Base-by-base conservation (phyloP, 2,888 invertebrate species). In the Torymus tubicola region DNA sequence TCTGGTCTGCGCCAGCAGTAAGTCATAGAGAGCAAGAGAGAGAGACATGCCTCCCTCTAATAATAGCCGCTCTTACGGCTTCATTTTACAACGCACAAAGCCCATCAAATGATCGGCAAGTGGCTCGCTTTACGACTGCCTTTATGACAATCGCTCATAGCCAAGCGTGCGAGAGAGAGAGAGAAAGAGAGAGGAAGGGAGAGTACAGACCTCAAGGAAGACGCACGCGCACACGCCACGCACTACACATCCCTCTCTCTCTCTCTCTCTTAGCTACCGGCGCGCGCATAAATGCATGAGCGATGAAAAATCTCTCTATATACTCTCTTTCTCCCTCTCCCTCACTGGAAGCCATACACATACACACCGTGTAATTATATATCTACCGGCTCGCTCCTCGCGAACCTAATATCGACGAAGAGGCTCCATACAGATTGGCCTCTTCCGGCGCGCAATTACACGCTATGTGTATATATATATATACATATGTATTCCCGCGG, bases 11-110 rank as follows among this genome's bases (percentile, higher is more conserved):
- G 73, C 24, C 65, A 24, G 73, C 77, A 58, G 69, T 77, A 73
- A 81, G 77, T 81, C 77, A 77, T 64, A 68, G 57, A 52, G 50
- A 57, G 55, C 12, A 13, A 65, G 74, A 16, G 42, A 2, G 14
- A 55, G 50, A 16, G 18, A 13, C 24, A 68, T 21, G 53, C 63
- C 64, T 76, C 72, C 70, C 50, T 69, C 71, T 82, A 79, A 82
- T 80, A 80, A 82, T 70, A 80, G 73, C 67, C 18, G 58, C 76
- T 64, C 78, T 76, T 80, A 82, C 76, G 24, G 81, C 79, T 82
- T 76, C 70, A 80, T 79, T 82, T 77, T 82, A 82, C 81, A 82
- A 68, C 72, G 76, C 64, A 76, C 76, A 73, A 70, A 70, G 78
- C 74, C 74, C 78, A 78, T 81, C 76, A 55, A 79, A 73, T 63